phyloP scores from a whole-genome alignment of 2,888 invertebrate species.

The Epinotia bilunana region DNA sequence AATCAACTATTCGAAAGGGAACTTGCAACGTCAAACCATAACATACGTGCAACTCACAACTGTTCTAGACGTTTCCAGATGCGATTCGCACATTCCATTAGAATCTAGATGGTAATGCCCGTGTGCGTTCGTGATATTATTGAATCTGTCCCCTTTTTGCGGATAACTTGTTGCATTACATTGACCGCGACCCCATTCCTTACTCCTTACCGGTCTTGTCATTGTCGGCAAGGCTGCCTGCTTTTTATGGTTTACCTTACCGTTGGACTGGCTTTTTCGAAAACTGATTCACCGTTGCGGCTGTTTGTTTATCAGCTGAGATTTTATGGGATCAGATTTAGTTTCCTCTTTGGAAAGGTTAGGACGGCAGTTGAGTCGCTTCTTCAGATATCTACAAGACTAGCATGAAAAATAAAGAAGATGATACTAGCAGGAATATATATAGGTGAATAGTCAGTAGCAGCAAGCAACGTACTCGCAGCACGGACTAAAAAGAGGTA shows the following conservation, averaged over 20 bases:
- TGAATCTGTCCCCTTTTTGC: slow-evolving; percentile 53
- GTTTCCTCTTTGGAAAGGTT: too few relatives aligned
- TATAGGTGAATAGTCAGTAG: too few relatives aligned
- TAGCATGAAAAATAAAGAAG: too few relatives aligned
- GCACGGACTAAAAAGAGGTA: too few relatives aligned
- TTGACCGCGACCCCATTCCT: slow-evolving; percentile 77
- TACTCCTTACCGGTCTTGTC: slow-evolving; percentile 67
- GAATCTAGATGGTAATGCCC: slow-evolving; percentile 21
- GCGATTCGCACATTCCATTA: slow-evolving; percentile 29
- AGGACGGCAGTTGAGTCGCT: too few relatives aligned
- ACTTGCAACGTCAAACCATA: background rate
- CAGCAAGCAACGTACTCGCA: too few relatives aligned
- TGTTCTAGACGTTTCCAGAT: slow-evolving; percentile 3
- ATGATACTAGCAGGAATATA: too few relatives aligned
- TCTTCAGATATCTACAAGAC: too few relatives aligned
- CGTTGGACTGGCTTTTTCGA: slow-evolving; percentile 23
- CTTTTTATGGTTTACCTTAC: slow-evolving; percentile 48
- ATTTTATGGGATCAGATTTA: background rate
- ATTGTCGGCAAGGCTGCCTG: slow-evolving; percentile 54
- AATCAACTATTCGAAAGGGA: background rate
- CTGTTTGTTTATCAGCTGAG: slow-evolving; percentile 12
- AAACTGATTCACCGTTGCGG: slow-evolving; percentile 26
- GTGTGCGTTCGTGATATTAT: slow-evolving; percentile 28
- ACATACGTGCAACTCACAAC: background rate
- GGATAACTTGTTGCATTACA: slow-evolving; percentile 60